These are phyloP conservation scores for Eupithecia subfuscata DNA, from an alignment of 2,888 invertebrate genomes.

Conservation along the genomic window DNA sequence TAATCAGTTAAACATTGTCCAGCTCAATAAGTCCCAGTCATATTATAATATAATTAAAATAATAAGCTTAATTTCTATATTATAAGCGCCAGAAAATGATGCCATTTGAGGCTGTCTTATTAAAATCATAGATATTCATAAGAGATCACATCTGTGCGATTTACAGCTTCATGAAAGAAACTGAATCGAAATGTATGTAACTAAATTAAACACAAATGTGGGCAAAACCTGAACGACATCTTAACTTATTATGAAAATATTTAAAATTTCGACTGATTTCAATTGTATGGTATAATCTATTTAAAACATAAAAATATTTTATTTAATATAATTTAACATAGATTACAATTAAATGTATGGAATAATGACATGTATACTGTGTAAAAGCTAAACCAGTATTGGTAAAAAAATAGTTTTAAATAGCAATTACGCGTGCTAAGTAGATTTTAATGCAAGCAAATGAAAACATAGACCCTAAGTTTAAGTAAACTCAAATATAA, in stretches of 20 bases:
- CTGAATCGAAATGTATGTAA: background rate
- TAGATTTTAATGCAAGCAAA: conserved; percentile 5
- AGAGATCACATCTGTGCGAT: background rate
- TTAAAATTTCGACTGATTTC: background rate
- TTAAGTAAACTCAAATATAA: background rate
- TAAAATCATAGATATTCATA: background rate
- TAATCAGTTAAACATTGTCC: background rate
- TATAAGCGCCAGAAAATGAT: background rate
- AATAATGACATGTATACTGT: background rate
- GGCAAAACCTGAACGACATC: background rate
- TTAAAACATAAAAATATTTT: background rate
- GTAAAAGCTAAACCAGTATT: conserved; percentile 2
- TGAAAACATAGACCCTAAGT: background rate
- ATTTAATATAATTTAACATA: background rate
- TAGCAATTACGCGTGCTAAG: background rate
- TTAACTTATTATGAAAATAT: background rate
- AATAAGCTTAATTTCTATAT: background rate
- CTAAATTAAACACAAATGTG: background rate
- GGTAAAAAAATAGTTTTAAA: background rate
- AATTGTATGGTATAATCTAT: background rate
- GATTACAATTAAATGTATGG: conserved; percentile 5
- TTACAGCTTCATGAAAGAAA: background rate
- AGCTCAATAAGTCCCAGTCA: background rate
- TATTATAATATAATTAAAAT: background rate
- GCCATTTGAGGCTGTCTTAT: background rate